phyloP scores from a whole-genome alignment of 2,888 invertebrate genomes.

The Hydrotaea diabolus region DNA sequence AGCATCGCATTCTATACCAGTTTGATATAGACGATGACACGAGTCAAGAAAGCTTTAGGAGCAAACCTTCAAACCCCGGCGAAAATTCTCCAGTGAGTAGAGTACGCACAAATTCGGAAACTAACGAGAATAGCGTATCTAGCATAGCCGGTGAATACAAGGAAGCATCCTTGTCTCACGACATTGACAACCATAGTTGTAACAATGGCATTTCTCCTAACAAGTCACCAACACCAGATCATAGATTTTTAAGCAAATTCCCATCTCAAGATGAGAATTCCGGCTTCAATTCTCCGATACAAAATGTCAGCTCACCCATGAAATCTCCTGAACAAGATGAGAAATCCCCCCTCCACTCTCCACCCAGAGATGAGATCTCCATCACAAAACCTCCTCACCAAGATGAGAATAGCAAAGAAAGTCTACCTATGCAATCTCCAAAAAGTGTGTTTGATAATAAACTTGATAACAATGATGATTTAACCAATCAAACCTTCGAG shows the following conservation, averaged over 20 bases:
- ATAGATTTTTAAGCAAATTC: too few species aligned
- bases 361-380: neutral
- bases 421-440: neutral
- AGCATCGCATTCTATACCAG: conserved; percentile 60
- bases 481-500: conserved; percentile 12
- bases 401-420: neutral
- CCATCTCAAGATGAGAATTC: neutral
- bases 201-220: neutral
- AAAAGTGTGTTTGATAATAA: neutral
- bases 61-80: neutral
- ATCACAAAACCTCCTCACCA: neutral
- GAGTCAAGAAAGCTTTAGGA: conserved; percentile 50
- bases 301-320: neutral
- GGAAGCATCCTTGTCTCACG: too few species aligned
- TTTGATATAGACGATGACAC: conserved; percentile 63
- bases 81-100: neutral
- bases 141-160: neutral
- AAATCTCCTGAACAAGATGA: neutral
- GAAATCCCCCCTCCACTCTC: neutral
- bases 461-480: neutral
- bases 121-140: neutral
- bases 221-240: neutral
- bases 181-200: neutral
- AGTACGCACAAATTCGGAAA: neutral
- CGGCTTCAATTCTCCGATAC: neutral